A percentile compares a stretch with the other conserved stretches of the same genome.
These are phyloP conservation scores for Bradypus variegatus DNA, from an alignment of 2,797 vertebrate genomes.

Conservation along the genomic window DNA sequence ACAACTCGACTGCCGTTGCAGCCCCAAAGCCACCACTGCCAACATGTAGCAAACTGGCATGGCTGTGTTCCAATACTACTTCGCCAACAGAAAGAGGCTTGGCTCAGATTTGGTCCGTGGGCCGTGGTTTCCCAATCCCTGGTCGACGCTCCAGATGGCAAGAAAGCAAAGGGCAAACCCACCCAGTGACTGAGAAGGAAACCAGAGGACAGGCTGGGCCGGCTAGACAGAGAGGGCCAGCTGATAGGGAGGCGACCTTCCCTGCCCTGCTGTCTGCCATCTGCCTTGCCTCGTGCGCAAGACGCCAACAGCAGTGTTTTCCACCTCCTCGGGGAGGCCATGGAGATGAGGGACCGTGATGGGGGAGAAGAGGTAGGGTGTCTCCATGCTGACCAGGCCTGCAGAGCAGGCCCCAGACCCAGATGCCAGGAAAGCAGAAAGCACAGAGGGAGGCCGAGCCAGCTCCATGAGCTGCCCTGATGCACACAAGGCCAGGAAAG, in stretches of 20 bases:
- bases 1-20: not conserved
- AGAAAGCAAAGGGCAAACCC: not conserved
- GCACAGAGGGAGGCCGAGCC: not conserved
- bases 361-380: not conserved
- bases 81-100: not conserved
- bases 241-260: not conserved
- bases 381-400: fast-evolving
- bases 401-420: not conserved
- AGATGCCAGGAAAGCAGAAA: not conserved
- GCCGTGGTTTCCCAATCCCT: not conserved
- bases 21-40: not conserved
- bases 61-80: not conserved
- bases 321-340: not conserved
- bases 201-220: not conserved
- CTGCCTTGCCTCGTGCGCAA: no score
- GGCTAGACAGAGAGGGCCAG: not conserved
- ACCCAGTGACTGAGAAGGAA: not conserved
- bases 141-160: not conserved
- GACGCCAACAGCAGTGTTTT: no score
- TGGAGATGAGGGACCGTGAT: fast-evolving
- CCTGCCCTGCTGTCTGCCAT: not conserved
- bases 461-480: not conserved
- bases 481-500: not conserved
- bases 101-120: not conserved
- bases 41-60: not conserved